Evolutionary conservation across 2,888 invertebrate species (phyloP).

Genomic region (Lasioglossum figueresi): DNA sequence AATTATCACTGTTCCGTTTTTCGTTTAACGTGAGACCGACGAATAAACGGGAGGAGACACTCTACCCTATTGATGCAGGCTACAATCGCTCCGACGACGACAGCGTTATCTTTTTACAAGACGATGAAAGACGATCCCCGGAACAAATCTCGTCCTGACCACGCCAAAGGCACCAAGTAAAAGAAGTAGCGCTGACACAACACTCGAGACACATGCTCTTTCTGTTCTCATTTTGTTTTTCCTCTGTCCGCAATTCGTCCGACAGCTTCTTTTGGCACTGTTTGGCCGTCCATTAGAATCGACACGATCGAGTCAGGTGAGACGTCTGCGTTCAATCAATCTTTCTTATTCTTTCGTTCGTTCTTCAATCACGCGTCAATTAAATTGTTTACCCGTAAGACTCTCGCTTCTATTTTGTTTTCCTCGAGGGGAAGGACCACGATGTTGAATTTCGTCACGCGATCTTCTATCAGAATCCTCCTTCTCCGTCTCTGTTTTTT

Average conservation of each 20-base stretch:
- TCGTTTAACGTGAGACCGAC: constrained; percentile 40
- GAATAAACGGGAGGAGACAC: constrained; percentile 31
- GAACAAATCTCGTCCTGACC: constrained; percentile 61
- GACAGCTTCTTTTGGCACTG: constrained; percentile 64
- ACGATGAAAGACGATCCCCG: constrained; percentile 63
- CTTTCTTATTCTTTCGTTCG: neutral
- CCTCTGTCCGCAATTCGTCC: constrained; percentile 9
- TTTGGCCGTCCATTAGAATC: constrained; percentile 61
- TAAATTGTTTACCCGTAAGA: constrained; percentile 12
- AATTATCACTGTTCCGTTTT: constrained; percentile 36
- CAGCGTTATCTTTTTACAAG: constrained; percentile 37
- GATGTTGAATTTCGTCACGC: constrained; percentile 28
- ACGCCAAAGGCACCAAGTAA: constrained; percentile 71
- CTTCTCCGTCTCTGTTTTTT: neutral
- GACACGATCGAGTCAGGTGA: constrained; percentile 38
- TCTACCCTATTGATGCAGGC: constrained; percentile 26
- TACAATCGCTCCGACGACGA: constrained; percentile 32
- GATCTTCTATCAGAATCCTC: neutral
- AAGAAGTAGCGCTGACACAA: constrained; percentile 56
- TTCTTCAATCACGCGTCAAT: constrained; percentile 19
- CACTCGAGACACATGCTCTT: constrained; percentile 35
- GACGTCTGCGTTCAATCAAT: constrained; percentile 23
- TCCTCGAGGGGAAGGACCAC: constrained; percentile 19
- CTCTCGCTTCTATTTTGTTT: neutral
- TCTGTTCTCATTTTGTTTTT: neutral